Base-by-base conservation (phyloP, 2,113 vertebrate species). In the Picathartes gymnocephalus region DNA sequence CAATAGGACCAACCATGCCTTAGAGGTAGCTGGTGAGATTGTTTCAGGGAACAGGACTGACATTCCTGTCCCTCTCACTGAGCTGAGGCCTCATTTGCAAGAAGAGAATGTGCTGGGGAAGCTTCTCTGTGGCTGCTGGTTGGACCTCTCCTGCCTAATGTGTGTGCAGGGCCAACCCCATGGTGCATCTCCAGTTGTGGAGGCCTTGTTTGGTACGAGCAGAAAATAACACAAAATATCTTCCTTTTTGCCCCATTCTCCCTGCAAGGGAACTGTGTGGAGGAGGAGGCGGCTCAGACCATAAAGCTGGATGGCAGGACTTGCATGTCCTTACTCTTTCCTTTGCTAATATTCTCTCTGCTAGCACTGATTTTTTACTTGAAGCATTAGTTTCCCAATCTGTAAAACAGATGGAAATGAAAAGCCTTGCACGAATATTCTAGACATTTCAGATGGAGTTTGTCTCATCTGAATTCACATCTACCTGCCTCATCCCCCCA, bases 391-490 rank as follows among this genome's bases (percentile, higher is more conserved):
- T 50, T 70, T 93, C 64, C 27, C 86, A 81, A 73, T 78, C 58
- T 8, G 1, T 71, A 86, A 83, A 87, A 73, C 42, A 88, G 54
- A 56, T 40, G 79, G 82, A 69, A 94, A 80, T 66, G 9, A 48
- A 64, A 60, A 86, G 60, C 77, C 73, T 81, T 15, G 0, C 66
- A 82, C 74, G 79, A 94, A 50, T 94, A 74, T 74, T 48, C 81
- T 81, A 15, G 37, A 65, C 48, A 39, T 33, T 81, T 89, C 65
- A 81, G 69, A 71, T 44, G 27, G 51, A 73, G 45, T 60, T 62
- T 76, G 53, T 93, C 78, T 89, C 57, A 37, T 95, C 86, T 79
- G 78, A 92, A 79, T 94, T 79, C 81, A 39, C 78, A 37, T 57
- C 62, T 87, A 93, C 81, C 91, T 95, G 50, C 27, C 37, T 76